Percentiles rank a stretch among this genome's conserved stretches.
These are phyloP conservation scores for Ormyrus labotus DNA, from an alignment of 2,888 invertebrate species.

Conservation along the genomic window DNA sequence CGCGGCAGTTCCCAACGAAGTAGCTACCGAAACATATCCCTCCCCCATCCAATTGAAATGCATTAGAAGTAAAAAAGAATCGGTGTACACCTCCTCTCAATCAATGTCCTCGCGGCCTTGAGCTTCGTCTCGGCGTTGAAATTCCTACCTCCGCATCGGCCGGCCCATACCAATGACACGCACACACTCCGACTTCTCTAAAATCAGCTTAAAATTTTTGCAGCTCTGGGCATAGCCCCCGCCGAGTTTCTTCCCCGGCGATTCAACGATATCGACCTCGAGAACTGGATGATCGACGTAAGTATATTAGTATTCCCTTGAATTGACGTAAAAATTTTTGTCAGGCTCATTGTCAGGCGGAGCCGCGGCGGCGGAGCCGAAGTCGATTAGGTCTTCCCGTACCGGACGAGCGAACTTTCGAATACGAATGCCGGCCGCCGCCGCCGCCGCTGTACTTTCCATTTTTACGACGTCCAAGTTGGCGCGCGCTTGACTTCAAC, in stretches of 20 bases:
- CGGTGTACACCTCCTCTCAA: too few species aligned
- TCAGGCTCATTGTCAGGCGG: conserved; percentile 38
- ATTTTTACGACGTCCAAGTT: neutral
- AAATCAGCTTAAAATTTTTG: conserved; percentile 50
- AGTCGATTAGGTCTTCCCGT: neutral
- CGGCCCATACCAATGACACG: too few species aligned
- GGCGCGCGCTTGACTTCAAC: too few species aligned
- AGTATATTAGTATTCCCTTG: conserved; percentile 62
- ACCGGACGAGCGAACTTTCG: conserved; percentile 12
- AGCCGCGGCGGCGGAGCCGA: neutral
- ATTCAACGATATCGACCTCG: conserved; percentile 71
- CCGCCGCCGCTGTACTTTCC: conserved; percentile 24
- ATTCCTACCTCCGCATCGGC: too few species aligned
- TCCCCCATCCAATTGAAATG: too few species aligned
- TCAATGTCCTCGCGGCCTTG: too few species aligned
- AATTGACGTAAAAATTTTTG: conserved; percentile 10
- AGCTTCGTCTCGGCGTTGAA: too few species aligned
- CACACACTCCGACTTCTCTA: too few species aligned
- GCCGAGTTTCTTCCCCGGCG: conserved; percentile 65
- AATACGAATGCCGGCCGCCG: conserved; percentile 30
- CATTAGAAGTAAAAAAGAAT: too few species aligned
- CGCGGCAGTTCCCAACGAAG: too few species aligned
- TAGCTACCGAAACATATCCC: too few species aligned
- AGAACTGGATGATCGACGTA: conserved; percentile 74
- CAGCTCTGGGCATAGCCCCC: conserved; percentile 68